Percentiles rank a stretch among this genome's conserved stretches.
These are phyloP conservation scores for Pteropus rufus DNA, from an alignment of 2,797 vertebrate genomes.

Conservation along the genomic window DNA sequence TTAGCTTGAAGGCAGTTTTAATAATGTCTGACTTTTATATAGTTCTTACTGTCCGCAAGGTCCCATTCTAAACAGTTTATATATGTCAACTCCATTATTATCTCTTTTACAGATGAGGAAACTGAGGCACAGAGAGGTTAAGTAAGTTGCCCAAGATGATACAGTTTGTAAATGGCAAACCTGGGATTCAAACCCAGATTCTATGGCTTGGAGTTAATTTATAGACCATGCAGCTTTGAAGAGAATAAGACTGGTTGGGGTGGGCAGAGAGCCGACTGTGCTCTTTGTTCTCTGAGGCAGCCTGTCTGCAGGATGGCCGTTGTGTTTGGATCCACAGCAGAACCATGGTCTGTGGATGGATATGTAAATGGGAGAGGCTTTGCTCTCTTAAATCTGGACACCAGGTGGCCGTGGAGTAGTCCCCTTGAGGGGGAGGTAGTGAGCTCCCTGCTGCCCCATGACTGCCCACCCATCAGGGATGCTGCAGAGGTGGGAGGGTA, in stretches of 20 bases:
- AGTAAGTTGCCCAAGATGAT: background rate
- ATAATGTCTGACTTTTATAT: background rate
- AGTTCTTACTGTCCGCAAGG: background rate
- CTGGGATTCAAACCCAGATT: background rate
- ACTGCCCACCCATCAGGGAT: background rate
- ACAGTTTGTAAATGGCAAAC: background rate
- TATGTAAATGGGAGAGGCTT: background rate
- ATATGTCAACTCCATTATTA: background rate
- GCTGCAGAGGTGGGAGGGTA: background rate
- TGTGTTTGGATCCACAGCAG: background rate
- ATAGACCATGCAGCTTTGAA: background rate
- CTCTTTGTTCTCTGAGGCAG: background rate
- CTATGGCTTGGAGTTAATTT: background rate
- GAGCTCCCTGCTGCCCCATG: background rate
- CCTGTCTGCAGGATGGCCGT: background rate
- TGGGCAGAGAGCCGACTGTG: background rate
- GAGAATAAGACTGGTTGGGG: background rate
- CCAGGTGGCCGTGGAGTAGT: background rate
- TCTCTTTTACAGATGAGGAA: background rate
- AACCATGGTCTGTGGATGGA: background rate
- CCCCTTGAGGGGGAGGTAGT: background rate
- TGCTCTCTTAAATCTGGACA: background rate
- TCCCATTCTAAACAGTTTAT: background rate
- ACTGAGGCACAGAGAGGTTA: background rate
- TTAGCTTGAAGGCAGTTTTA: background rate